Evolutionary conservation across 1,140 invertebrate genomes (phyloP).

Genomic region (Apocrypta bakeri): DNA sequence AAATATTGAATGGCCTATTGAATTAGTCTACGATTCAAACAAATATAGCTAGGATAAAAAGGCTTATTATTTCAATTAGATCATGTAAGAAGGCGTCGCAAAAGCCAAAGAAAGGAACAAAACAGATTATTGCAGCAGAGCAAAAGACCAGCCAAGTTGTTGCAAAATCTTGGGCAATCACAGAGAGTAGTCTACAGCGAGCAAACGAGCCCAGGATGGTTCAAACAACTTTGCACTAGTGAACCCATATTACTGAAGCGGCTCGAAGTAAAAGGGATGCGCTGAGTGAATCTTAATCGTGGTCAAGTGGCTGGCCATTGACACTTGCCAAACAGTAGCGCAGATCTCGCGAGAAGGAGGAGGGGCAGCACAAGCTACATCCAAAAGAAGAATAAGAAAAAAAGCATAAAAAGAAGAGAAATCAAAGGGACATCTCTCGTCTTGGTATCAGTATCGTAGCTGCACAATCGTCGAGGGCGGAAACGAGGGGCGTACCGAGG

Average conservation of each 20-base stretch:
- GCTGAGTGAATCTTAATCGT: slow-evolving; percentile 9
- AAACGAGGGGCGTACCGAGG: slow-evolving; percentile 66
- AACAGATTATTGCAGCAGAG: not conserved
- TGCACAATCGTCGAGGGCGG: slow-evolving; percentile 51
- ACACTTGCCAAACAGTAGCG: slow-evolving; percentile 16
- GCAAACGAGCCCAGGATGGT: not conserved
- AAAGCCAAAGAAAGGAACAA: slow-evolving; percentile 2
- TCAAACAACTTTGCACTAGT: not conserved
- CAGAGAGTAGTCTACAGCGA: not conserved
- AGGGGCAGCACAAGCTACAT: not conserved
- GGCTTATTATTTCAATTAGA: too few species aligned
- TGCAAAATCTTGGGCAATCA: slow-evolving; percentile 27
- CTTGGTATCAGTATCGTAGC: not conserved
- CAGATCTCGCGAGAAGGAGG: not conserved
- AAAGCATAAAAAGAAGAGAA: slow-evolving; percentile 3
- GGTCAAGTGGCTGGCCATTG: slow-evolving; percentile 22
- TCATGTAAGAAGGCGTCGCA: not conserved
- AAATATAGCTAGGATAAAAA: not conserved
- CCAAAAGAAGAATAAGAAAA: slow-evolving; percentile 38
- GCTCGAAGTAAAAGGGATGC: slow-evolving; percentile 3
- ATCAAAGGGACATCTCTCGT: not conserved
- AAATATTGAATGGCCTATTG: not conserved
- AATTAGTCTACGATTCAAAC: not conserved
- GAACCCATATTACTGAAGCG: not conserved
- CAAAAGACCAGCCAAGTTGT: slow-evolving; percentile 1